Percentiles rank a stretch among this genome's conserved stretches.
phyloP scores from a whole-genome alignment of 2,113 vertebrate species.

The Ceratotherium simum region DNA sequence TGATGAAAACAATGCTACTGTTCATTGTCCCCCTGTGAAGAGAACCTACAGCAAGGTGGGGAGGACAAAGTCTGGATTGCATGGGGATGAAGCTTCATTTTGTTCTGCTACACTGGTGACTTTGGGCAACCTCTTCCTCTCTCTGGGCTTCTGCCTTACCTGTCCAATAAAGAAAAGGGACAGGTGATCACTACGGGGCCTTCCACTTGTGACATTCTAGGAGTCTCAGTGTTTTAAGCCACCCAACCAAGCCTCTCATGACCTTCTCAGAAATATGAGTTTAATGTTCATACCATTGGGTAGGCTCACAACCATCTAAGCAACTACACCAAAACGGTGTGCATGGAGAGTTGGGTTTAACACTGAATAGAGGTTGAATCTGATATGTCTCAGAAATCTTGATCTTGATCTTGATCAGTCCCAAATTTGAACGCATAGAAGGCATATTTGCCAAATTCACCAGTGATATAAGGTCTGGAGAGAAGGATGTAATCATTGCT shows the following conservation, averaged over 20 bases:
- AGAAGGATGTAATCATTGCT: not conserved
- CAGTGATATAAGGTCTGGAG: not conserved
- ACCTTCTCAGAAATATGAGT: not conserved
- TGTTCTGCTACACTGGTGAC: not conserved
- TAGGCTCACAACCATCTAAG: not conserved
- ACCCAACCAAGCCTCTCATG: not conserved
- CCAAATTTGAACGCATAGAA: not conserved
- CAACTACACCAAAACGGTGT: not conserved
- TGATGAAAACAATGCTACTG: not conserved
- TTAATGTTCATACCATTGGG: not conserved
- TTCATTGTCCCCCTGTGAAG: not conserved
- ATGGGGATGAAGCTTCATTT: not conserved
- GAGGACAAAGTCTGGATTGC: not conserved
- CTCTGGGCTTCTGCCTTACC: not conserved
- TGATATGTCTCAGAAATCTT: slow-evolving; percentile 14
- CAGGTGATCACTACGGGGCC: not conserved
- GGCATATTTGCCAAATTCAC: not conserved
- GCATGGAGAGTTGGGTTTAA: not conserved
- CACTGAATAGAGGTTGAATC: not conserved
- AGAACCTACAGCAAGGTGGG: not conserved
- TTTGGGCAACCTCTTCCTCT: not conserved
- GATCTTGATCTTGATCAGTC: not conserved
- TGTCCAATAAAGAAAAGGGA: not conserved
- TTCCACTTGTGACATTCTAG: not conserved
- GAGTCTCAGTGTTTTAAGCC: not conserved